phyloP scores from a whole-genome alignment of 2,797 vertebrate genomes.

The Hephaestus fuliginosus region DNA sequence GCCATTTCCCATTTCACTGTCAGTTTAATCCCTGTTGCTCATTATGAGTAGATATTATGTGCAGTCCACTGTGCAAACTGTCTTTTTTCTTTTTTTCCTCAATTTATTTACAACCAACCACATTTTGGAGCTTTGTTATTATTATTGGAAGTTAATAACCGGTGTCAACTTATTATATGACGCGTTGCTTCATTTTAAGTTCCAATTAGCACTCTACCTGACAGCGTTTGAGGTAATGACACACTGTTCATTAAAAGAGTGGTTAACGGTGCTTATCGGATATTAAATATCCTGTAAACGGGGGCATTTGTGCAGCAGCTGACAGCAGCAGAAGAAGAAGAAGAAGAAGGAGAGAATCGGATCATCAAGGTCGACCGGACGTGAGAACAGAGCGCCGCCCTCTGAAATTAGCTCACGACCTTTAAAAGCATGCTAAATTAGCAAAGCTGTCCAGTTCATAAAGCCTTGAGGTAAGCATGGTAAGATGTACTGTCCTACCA shows the following conservation, averaged over 20 bases:
- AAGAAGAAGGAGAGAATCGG: conserved; percentile 12
- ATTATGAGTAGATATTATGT: conserved; percentile 49
- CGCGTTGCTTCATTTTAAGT: conserved; percentile 47
- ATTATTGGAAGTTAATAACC: conserved; percentile 69
- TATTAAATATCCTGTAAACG: conserved; percentile 48
- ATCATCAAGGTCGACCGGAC: conserved; percentile 43
- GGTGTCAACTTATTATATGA: conserved; percentile 53
- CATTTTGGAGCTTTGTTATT: conserved; percentile 44
- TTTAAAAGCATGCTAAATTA: conserved; percentile 81
- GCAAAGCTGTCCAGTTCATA: conserved; percentile 73
- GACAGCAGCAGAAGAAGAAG: conserved; percentile 21
- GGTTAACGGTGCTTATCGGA: conserved; percentile 58
- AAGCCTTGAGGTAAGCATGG: conserved; percentile 71
- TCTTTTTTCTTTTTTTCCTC: conserved; percentile 30
- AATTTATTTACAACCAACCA: conserved; percentile 51
- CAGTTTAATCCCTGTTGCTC: conserved; percentile 45
- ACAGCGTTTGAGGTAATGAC: conserved; percentile 56
- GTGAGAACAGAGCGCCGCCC: conserved; percentile 11
- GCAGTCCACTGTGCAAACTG: conserved; percentile 48
- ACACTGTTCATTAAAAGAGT: conserved; percentile 65
- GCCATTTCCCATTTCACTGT: conserved; percentile 27
- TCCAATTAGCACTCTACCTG: conserved; percentile 66
- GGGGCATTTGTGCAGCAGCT: not conserved
- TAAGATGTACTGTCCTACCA: conserved; percentile 68
- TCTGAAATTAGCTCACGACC: conserved; percentile 74